A percentile compares a stretch with the other conserved stretches of the same genome.
phyloP scores from a whole-genome alignment of 2,797 vertebrate genomes.

The Spinibarbus caldwelli region DNA sequence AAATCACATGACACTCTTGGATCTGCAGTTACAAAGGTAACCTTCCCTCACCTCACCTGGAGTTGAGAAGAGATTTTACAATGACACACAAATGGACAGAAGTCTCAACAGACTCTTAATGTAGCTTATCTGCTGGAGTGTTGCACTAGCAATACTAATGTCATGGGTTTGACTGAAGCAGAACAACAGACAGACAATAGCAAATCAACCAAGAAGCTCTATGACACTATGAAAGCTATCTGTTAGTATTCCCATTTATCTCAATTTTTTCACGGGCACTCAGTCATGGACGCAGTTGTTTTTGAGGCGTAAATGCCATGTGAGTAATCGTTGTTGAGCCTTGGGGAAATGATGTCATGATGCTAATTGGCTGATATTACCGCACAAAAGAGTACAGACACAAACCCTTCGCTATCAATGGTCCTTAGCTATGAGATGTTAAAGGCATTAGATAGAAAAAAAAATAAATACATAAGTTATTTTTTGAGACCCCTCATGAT shows the following conservation, averaged over 20 bases:
- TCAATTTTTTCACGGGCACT: background rate
- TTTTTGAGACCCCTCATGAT: background rate
- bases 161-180: background rate
- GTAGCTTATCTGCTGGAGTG: background rate
- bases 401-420: background rate
- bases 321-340: background rate
- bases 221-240: background rate
- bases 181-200: background rate
- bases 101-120: background rate
- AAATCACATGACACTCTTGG: background rate
- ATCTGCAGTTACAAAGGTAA: constrained; percentile 8
- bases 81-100: background rate
- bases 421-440: background rate
- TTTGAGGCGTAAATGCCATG: constrained; percentile 7
- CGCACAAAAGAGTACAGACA: background rate
- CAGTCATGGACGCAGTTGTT: background rate
- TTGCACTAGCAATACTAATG: background rate
- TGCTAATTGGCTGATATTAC: background rate
- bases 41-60: constrained; percentile 17
- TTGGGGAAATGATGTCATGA: background rate
- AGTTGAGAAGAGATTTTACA: constrained; percentile 12
- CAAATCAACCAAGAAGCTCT: background rate
- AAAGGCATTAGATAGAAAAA: background rate
- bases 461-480: background rate
- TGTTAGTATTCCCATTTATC: background rate